Evolutionary conservation across 2,888 invertebrate genomes (phyloP).

Genomic region (Andrena chrysosceles): DNA sequence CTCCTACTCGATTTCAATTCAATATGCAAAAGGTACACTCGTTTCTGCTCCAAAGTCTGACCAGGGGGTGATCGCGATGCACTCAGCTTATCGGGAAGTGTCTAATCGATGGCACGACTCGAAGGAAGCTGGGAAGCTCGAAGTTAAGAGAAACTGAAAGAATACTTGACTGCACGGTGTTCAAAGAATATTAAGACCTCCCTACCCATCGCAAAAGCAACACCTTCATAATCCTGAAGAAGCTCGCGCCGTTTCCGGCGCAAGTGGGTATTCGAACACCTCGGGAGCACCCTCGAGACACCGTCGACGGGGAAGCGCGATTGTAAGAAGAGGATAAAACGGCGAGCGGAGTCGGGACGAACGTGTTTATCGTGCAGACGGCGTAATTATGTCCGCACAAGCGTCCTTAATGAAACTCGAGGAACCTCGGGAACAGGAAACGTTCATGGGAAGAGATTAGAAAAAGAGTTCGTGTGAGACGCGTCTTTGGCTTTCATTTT

Average conservation of each 20-base stretch:
- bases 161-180: background rate
- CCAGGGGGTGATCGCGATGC: too few species aligned
- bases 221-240: conserved; percentile 11
- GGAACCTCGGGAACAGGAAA: conserved; percentile 13
- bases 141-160: background rate
- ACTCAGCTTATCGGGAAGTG: too few species aligned
- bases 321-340: conserved; percentile 7
- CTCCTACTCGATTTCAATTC: too few species aligned
- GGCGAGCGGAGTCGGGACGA: background rate
- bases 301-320: conserved; percentile 4
- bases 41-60: too few species aligned
- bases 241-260: background rate
- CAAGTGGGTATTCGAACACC: background rate
- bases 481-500: background rate
- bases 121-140: too few species aligned
- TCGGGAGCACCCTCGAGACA: conserved; percentile 29
- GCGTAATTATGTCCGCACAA: conserved; percentile 32
- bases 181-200: background rate
- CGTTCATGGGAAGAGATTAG: background rate
- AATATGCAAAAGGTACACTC: too few species aligned
- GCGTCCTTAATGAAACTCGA: conserved; percentile 32
- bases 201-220: background rate
- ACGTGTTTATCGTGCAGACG: conserved; percentile 43
- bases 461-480: conserved; percentile 5
- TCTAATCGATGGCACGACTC: too few species aligned